phyloP scores from a whole-genome alignment of 2,113 vertebrate genomes.

The Podarcis cretensis region DNA sequence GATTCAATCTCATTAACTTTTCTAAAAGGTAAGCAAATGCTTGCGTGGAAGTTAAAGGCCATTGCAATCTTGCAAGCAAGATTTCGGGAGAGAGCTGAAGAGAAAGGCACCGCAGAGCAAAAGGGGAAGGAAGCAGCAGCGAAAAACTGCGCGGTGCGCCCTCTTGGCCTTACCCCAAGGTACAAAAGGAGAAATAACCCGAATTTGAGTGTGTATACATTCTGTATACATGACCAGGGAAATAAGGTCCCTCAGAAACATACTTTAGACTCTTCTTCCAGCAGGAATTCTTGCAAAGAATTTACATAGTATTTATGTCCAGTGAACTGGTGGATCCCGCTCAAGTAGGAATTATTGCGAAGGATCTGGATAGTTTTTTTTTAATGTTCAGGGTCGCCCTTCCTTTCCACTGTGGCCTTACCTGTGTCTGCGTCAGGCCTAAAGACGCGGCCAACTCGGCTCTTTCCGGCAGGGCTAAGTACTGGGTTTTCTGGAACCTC shows the following conservation, averaged over 20 bases:
- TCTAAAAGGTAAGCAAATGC: no score
- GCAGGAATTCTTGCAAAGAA: background rate
- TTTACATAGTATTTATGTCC: background rate
- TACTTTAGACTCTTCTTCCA: background rate
- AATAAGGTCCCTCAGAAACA: background rate
- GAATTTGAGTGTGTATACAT: no score
- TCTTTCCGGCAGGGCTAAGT: constrained; percentile 96
- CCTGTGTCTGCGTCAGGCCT: constrained; percentile 97
- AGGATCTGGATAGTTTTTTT: no score
- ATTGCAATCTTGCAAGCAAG: background rate
- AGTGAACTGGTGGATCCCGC: background rate
- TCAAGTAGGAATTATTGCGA: no score
- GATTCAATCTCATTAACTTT: no score
- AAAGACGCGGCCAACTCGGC: constrained; percentile 95
- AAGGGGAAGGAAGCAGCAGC: background rate
- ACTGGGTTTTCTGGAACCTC: constrained; percentile 98
- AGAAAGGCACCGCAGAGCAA: background rate
- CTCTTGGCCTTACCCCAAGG: background rate
- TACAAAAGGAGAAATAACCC: no score
- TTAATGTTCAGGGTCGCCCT: no score
- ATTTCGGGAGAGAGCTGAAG: background rate
- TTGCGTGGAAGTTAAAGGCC: no score
- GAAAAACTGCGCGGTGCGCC: background rate
- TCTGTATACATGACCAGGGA: background rate
- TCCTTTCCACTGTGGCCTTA: constrained; percentile 58